Base-by-base conservation (phyloP, 2,797 vertebrate genomes). In the Luscinia luscinia region DNA sequence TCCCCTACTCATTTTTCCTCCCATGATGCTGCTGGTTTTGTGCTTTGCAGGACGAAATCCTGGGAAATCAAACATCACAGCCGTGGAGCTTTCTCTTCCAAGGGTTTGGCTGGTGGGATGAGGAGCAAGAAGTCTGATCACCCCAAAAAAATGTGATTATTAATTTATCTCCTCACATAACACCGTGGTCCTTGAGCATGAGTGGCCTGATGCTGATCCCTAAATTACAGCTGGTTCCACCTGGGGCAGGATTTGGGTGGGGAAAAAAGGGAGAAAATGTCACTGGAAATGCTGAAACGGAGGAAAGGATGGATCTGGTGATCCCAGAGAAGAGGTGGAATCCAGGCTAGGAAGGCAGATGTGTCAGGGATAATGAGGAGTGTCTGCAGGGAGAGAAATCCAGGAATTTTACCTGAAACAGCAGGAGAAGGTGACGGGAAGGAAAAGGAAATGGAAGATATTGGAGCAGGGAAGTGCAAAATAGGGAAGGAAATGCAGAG, bases 51-150 rank as follows among this genome's bases (percentile, higher is more conserved):
- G 54, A 52, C 1, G 62, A 55, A 70, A 46, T n/a, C 58, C 46
- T 11, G 5, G 22, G 27, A 36, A 66, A 43, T 1, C 43, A 12
- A 62, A 26, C 1, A 2, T 12, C 1, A 0, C 19, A 36, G 26
- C 27, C 1, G 0, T 0, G 24, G 15, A n/a, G 20, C 8, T 40
- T 92, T 55, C n/a, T 46, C 12, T 24, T 51, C 57, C 57, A 12
- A 78, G 5, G 20, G 2, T 66, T 81, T 73, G 43, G 8, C 27
- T 84, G 15, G 41, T 28, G 30, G 36, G 59, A n/a, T 17, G 70
- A 62, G 21, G 22, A 69, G 27, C 58, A 68, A 54, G 48, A 82
- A 26, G 14, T 34, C 36, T 34, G 38, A 83, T 32, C 46, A 43
- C 48, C 26, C 10, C 6, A 5, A 49, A 36, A 67, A 22, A 18